A percentile compares a stretch with the other conserved stretches of the same genome.
These are phyloP conservation scores for Denticeps clupeoides DNA, from an alignment of 2,797 vertebrate species.

Conservation along the genomic window DNA sequence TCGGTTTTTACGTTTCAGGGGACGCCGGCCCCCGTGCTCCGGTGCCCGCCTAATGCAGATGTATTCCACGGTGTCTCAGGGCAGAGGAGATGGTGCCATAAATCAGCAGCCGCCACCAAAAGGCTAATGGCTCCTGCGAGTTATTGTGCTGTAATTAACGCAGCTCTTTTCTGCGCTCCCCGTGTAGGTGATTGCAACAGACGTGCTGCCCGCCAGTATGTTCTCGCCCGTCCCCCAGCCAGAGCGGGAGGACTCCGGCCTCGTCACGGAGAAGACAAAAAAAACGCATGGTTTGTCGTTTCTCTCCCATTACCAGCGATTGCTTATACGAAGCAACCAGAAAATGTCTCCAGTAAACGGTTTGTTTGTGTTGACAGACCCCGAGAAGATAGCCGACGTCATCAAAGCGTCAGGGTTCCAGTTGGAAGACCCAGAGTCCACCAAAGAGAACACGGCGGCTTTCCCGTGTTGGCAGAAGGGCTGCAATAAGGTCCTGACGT, in stretches of 20 bases:
- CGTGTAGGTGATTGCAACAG: slow-evolving; percentile 76
- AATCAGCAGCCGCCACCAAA: slow-evolving; percentile 16
- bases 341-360: too few species aligned
- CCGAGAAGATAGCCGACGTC: slow-evolving; percentile 64
- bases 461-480: slow-evolving; percentile 90
- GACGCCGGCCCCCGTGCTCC: slow-evolving; percentile 2
- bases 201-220: slow-evolving; percentile 78
- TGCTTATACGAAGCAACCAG: too few species aligned
- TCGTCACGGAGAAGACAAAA: slow-evolving; percentile 55
- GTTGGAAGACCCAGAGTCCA: slow-evolving; percentile 48
- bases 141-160: slow-evolving; percentile 20
- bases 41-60: slow-evolving; percentile 8
- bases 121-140: slow-evolving; percentile 6
- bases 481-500: slow-evolving; percentile 85
- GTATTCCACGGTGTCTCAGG: slow-evolving; percentile 4
- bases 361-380: too few species aligned
- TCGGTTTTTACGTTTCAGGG: slow-evolving; percentile 13
- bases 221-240: slow-evolving; percentile 57
- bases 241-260: slow-evolving; percentile 52
- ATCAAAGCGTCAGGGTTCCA: slow-evolving; percentile 66
- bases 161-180: slow-evolving; percentile 13
- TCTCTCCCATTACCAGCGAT: not conserved
- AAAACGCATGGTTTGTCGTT: slow-evolving; percentile 74
- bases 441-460: slow-evolving; percentile 72
- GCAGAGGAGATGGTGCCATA: slow-evolving; percentile 10